These are phyloP conservation scores for Amniataba percoides DNA, from an alignment of 2,797 vertebrate genomes.

Conservation along the genomic window DNA sequence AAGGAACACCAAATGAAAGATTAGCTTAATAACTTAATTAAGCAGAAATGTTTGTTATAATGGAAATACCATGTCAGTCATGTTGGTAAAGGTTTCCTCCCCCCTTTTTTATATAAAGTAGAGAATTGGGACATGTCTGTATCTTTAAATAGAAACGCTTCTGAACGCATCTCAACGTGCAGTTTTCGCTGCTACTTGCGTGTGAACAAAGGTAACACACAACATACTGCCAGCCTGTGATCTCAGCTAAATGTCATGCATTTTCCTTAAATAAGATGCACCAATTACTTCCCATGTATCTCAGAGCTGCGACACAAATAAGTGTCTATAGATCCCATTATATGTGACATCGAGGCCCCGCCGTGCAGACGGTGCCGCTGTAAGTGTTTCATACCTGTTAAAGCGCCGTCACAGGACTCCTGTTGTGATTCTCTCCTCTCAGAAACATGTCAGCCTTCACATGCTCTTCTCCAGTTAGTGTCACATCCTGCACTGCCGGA, in stretches of 20 bases:
- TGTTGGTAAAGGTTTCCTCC: background rate
- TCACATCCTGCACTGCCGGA: slow-evolving; percentile 3
- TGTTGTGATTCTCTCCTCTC: slow-evolving; percentile 3
- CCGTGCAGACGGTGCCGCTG: background rate
- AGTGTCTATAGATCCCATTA: slow-evolving; percentile 7
- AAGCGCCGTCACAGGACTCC: slow-evolving; percentile 1
- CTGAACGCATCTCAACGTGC: background rate
- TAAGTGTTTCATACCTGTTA: background rate
- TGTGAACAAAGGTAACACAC: slow-evolving; percentile 22
- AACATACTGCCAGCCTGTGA: background rate
- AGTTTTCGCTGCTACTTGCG: background rate
- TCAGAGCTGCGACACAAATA: background rate
- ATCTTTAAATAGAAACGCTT: background rate
- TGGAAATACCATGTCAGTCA: background rate
- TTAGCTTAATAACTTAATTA: too few relatives aligned
- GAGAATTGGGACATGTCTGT: background rate
- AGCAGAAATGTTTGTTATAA: background rate
- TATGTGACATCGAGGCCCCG: background rate
- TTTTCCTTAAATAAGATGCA: slow-evolving; percentile 8
- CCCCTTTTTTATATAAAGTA: background rate
- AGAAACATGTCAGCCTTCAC: slow-evolving; percentile 33
- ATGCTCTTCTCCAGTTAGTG: slow-evolving; percentile 42
- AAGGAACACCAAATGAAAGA: too few relatives aligned
- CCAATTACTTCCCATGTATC: slow-evolving; percentile 16
- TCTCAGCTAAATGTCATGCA: slow-evolving; percentile 20